A percentile compares a stretch with the other conserved stretches of the same genome.
Evolutionary conservation across 1,140 invertebrate genomes (phyloP).

Genomic region (Drosophila varians): DNA sequence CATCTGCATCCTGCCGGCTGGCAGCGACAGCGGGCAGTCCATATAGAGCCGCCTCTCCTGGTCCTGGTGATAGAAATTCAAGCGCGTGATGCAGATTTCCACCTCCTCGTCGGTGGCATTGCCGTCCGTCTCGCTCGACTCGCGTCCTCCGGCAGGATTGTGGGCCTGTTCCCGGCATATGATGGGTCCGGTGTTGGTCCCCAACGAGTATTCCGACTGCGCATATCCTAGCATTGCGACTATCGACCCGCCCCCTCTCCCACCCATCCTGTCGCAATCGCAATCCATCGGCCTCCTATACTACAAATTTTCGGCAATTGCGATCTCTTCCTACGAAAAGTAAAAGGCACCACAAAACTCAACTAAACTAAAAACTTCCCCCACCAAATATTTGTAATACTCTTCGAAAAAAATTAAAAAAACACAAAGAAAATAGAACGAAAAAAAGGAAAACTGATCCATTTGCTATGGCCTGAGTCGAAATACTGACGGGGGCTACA

Average conservation of each 20-base stretch:
- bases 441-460: not conserved
- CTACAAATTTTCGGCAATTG: too few relatives aligned
- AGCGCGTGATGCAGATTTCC: not conserved
- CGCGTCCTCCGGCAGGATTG: not conserved
- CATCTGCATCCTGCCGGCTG: slow-evolving; percentile 2
- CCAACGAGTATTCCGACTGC: slow-evolving; percentile 18
- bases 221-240: not conserved
- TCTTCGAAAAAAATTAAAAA: not conserved
- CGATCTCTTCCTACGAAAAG: too few relatives aligned
- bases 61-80: slow-evolving; percentile 1
- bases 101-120: slow-evolving; percentile 28
- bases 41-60: slow-evolving; percentile 1
- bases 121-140: slow-evolving; percentile 3
- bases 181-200: not conserved
- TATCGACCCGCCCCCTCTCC: not conserved
- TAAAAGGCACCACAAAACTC: not conserved
- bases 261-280: too few relatives aligned
- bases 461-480: not conserved
- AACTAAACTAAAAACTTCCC: not conserved
- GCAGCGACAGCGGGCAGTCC: slow-evolving; percentile 8
- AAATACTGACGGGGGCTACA: not conserved
- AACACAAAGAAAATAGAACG: not conserved
- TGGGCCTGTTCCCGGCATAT: not conserved
- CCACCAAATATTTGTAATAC: not conserved
- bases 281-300: not conserved